Evolutionary conservation across 2,888 invertebrate species (phyloP).

Genomic region (Lepidocyrtinus sp.): DNA sequence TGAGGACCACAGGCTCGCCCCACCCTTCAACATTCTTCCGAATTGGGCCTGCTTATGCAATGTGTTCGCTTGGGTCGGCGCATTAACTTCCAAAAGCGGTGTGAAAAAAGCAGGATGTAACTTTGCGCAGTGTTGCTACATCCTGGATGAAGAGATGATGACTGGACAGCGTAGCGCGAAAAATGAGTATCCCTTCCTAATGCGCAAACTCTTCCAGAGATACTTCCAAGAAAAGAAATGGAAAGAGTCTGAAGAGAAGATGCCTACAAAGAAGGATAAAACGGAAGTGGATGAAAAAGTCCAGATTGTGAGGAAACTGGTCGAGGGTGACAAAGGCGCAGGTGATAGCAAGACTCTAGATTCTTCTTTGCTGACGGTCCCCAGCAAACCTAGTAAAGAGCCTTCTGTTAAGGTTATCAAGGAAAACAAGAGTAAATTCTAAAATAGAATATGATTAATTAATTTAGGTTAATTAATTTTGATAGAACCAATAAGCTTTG

Average conservation of each 20-base stretch:
- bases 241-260: conserved; percentile 16
- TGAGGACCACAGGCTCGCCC: conserved; percentile 80
- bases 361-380: too few relatives aligned
- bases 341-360: too few relatives aligned
- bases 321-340: too few relatives aligned
- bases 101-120: conserved; percentile 74
- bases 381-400: too few relatives aligned
- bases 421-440: too few relatives aligned
- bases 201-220: conserved; percentile 77
- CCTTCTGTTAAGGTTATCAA: too few relatives aligned
- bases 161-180: conserved; percentile 74
- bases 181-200: conserved; percentile 76
- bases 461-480: too few relatives aligned
- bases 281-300: conserved; percentile 10
- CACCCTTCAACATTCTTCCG: conserved; percentile 82
- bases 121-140: conserved; percentile 74
- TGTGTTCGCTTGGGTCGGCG: background rate
- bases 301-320: background rate
- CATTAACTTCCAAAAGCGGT: background rate
- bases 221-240: conserved; percentile 76
- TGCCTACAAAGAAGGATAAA: conserved; percentile 33
- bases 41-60: conserved; percentile 71
- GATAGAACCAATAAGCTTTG: too few relatives aligned
- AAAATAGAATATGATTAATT: too few relatives aligned
- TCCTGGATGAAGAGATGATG: conserved; percentile 70